These are phyloP conservation scores for Paralvinella palmiformis DNA, from an alignment of 1,140 invertebrate genomes.

Conservation along the genomic window DNA sequence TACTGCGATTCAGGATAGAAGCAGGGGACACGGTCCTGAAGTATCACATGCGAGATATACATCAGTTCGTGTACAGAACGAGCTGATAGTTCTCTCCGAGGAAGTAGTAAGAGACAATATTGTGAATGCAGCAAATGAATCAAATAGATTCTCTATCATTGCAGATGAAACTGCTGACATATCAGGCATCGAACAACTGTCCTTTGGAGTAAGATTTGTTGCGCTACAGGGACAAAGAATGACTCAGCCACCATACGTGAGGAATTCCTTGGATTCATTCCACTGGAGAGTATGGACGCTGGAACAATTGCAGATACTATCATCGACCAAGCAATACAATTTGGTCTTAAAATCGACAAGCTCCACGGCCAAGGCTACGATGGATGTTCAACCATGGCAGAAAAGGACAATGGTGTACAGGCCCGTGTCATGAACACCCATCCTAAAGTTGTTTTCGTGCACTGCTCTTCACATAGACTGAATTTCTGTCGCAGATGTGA, in stretches of 20 bases:
- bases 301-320: conserved; percentile 3
- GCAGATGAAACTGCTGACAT: conserved; percentile 10
- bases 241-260: background rate
- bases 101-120: conserved; percentile 2
- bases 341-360: background rate
- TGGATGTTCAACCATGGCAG: background rate
- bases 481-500: conserved; percentile 4
- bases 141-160: conserved; percentile 3
- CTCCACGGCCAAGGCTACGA: conserved; percentile 2
- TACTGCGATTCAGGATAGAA: conserved; percentile 1
- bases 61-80: conserved; percentile 8
- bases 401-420: background rate
- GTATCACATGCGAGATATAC: conserved; percentile 7
- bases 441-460: conserved; percentile 7
- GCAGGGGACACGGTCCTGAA: background rate
- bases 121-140: background rate
- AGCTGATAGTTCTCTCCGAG: conserved; percentile 2
- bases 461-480: conserved; percentile 3
- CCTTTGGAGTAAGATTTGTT: conserved; percentile 9
- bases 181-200: conserved; percentile 6
- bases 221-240: background rate
- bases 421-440: background rate
- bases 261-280: conserved; percentile 3
- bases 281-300: no score
- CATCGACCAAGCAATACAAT: background rate